Evolutionary conservation across 2,888 invertebrate genomes (phyloP), one percentile per base, ranked within the genome.

Genomic region (Barypeithes pellucidus): DNA sequence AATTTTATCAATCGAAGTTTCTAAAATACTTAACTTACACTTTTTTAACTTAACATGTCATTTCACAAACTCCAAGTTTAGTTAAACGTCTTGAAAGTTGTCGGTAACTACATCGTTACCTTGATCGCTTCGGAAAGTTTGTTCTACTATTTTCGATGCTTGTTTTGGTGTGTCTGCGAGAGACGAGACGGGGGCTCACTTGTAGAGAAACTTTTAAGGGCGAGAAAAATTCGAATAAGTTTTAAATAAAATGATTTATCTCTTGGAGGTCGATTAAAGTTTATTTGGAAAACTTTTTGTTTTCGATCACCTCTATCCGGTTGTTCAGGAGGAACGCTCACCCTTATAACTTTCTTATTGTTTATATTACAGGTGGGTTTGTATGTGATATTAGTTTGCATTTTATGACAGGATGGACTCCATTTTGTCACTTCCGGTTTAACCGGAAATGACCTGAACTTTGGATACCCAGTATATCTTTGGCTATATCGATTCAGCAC

Each of bases 81-180:
- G 16, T 57, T 67, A 67, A 67, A 59, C 59, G 54, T 57, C 59
- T 67, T 39, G 24, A 57, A 67, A 67, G 36, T 67, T 67, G 41
- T 57, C 45, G 29, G 43, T 39, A 67, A 67, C 59, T 67, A 67
- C 67, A 39, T 67, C 67, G 57, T 67, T 67, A 67, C 67, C 67
- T 57, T 67, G 50, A 57, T 43, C 57, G 29, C 45, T 43, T 57
- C 54, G 54, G 11, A 43, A 57, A 67, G 67, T 57, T 67, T 67
- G 67, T 59, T 43, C 59, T 57, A 54, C 59, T 57, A 57, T 67
- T 67, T 67, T 59, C 45, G 59, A 29, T 59, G 57, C 18, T 33
- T 57, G 29, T 52, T 61, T 68, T 29, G 52, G 47, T 12, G 22
- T 33, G 54, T 33, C 52, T 52, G 16, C 14, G 16, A 16, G 14